These are phyloP conservation scores for Sarcophilus harrisii DNA, from an alignment of 2,797 vertebrate genomes.

Conservation along the genomic window DNA sequence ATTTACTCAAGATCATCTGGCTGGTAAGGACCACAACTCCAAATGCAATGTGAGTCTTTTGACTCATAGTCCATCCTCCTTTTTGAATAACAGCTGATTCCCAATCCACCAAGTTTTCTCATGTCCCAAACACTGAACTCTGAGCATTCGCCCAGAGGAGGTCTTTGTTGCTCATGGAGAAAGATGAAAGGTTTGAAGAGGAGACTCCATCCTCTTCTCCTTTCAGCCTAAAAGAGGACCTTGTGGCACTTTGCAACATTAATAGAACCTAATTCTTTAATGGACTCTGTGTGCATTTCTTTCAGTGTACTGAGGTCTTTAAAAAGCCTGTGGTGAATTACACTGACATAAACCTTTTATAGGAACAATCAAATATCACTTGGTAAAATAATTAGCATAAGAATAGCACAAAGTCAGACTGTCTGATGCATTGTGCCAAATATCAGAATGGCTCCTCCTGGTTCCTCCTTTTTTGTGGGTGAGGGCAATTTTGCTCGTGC, in stretches of 20 bases:
- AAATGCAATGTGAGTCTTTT: background rate
- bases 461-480: background rate
- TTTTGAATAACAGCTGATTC: background rate
- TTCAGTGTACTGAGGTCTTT: slow-evolving; percentile 73
- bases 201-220: background rate
- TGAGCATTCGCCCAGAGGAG: background rate
- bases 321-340: slow-evolving; percentile 79
- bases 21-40: background rate
- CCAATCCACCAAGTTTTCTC: background rate
- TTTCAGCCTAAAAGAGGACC: background rate
- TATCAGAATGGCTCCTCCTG: slow-evolving; percentile 6
- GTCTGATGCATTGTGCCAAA: slow-evolving; percentile 63
- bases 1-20: background rate
- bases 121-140: background rate
- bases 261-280: slow-evolving; percentile 76
- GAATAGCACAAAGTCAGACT: slow-evolving; percentile 77
- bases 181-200: background rate
- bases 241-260: slow-evolving; percentile 41
- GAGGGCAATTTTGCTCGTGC: background rate
- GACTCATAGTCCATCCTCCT: background rate
- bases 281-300: slow-evolving; percentile 70
- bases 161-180: background rate
- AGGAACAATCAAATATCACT: slow-evolving; percentile 80
- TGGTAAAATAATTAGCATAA: slow-evolving; percentile 80
- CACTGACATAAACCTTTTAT: slow-evolving; percentile 77